Percentiles rank a stretch among this genome's conserved stretches.
Conservation (phyloP, 2,797 vertebrate species). For the Sebastes flavidus region DNA sequence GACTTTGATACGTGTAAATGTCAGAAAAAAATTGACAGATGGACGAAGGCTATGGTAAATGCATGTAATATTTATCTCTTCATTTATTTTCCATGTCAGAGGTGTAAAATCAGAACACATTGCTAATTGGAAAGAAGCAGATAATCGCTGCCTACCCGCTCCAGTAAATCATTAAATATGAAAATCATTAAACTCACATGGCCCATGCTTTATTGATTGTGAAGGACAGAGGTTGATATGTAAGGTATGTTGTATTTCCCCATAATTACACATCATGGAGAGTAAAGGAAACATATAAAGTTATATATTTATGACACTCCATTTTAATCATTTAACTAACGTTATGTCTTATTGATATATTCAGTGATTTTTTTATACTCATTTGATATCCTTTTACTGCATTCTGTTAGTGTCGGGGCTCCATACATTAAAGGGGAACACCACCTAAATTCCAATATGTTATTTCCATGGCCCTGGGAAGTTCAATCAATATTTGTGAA, state of each 20-base stretch:
- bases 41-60: background rate
- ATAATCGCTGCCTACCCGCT: background rate
- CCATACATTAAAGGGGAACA: too few relatives aligned
- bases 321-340: background rate
- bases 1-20: background rate
- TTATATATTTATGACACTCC: background rate
- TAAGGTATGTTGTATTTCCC: background rate
- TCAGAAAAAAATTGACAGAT: background rate
- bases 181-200: conserved; percentile 21
- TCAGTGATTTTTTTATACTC: too few relatives aligned
- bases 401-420: too few relatives aligned
- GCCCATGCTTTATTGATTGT: conserved; percentile 4
- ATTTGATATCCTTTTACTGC: too few relatives aligned
- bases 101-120: background rate
- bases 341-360: background rate
- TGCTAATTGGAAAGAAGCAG: background rate
- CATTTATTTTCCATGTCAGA: background rate
- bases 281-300: background rate
- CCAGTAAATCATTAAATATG: conserved; percentile 24
- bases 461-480: too few relatives aligned
- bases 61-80: background rate
- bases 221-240: background rate
- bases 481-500: too few relatives aligned
- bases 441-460: too few relatives aligned
- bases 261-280: background rate